These are phyloP conservation scores for Drosophila borborema DNA, from an alignment of 2,888 invertebrate species.

Conservation along the genomic window DNA sequence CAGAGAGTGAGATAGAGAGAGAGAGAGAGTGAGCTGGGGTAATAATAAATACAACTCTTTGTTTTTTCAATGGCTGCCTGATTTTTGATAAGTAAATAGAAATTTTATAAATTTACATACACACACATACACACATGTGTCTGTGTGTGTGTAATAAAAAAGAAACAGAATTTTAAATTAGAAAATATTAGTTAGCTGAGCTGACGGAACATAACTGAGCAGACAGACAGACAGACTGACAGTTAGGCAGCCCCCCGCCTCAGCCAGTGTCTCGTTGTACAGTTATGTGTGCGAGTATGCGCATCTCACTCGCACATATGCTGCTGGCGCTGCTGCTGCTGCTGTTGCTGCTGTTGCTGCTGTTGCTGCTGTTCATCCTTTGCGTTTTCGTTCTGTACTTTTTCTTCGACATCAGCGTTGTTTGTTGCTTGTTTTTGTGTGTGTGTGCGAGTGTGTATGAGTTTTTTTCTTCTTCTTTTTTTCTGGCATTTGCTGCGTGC, in stretches of 20 bases:
- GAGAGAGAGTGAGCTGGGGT: conserved; percentile 18
- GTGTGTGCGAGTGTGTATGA: background rate
- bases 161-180: conserved; percentile 81
- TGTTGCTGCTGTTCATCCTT: background rate
- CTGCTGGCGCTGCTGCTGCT: background rate
- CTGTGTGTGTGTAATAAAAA: conserved; percentile 63
- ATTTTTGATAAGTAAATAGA: conserved; percentile 80
- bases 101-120: conserved; percentile 79
- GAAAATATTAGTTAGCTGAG: conserved; percentile 77
- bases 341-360: background rate
- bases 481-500: conserved; percentile 28
- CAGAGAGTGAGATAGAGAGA: background rate
- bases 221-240: conserved; percentile 10
- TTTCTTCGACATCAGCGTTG: conserved; percentile 49
- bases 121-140: conserved; percentile 3
- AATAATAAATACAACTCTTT: conserved; percentile 73
- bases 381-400: conserved; percentile 24
- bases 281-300: conserved; percentile 54
- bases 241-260: background rate
- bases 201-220: conserved; percentile 47
- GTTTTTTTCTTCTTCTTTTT: conserved; percentile 8
- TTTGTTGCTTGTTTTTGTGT: conserved; percentile 23
- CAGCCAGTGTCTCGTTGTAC: conserved; percentile 37
- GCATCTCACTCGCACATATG: conserved; percentile 35
- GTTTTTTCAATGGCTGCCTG: conserved; percentile 73